Conservation (phyloP, 2,888 invertebrate species). For the Cylindroiulus punctatus region DNA sequence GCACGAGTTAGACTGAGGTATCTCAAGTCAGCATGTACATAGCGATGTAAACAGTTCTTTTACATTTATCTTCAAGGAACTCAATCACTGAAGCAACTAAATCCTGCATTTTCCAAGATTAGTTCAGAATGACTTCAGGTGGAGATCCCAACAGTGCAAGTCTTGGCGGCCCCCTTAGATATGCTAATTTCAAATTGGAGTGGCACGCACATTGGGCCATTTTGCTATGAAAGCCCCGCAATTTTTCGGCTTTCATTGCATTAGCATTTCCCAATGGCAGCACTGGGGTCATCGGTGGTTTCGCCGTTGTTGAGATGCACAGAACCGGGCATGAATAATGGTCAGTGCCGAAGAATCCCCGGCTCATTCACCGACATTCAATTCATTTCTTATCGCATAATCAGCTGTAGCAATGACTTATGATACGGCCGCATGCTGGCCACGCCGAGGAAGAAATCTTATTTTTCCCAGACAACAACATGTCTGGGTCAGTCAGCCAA, state of each 20-base stretch:
- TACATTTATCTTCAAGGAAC: too few species aligned
- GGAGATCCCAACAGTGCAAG: background rate
- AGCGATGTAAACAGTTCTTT: too few species aligned
- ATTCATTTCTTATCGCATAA: conserved; percentile 41
- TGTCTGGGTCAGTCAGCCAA: conserved; percentile 45
- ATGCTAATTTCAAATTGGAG: background rate
- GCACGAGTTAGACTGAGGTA: too few species aligned
- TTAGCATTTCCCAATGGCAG: background rate
- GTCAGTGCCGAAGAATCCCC: background rate
- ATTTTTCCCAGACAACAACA: conserved; percentile 35
- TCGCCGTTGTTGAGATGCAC: background rate
- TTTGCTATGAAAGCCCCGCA: background rate
- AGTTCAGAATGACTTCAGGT: too few species aligned
- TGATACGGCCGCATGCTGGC: background rate
- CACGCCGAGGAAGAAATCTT: background rate
- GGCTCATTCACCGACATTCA: background rate
- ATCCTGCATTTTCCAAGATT: too few species aligned
- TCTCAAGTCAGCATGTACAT: too few species aligned
- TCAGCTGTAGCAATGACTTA: conserved; percentile 30
- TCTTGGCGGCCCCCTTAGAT: background rate
- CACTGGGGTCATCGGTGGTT: background rate
- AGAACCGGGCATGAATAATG: conserved; percentile 4
- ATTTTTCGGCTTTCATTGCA: conserved; percentile 15
- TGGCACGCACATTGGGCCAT: background rate
- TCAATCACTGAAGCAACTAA: too few species aligned